Base-by-base conservation (phyloP, 2,888 invertebrate species). In the Drosophila testacea region DNA sequence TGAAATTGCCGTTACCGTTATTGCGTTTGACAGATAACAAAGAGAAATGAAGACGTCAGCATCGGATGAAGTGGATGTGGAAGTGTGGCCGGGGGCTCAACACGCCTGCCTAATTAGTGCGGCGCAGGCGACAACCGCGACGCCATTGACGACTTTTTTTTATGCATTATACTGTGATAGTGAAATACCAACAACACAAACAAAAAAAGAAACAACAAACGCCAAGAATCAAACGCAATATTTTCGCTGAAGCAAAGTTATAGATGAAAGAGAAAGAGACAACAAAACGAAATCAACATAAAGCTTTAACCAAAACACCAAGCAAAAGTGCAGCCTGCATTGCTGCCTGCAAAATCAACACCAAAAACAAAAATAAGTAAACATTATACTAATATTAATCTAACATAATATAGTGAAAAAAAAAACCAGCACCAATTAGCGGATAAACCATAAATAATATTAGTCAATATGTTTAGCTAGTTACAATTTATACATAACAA, bases 221-320 rank as follows among this genome's bases (percentile, higher is more conserved):
- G 62, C 56, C 64, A 69, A 51, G 62, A 88, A 81, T 76, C 66
- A 79, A 89, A 85, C 63, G 80, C 86, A 89, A 87, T 87, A 83
- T 78, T 83, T 73, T 87, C 70, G 75, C 61, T 54, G 46, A 76
- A 57, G 57, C 46, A 50, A 69, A 61, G 39, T 48, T 50, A 39
- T 44, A 63, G 69, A 46, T 48, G 55, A 67, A 56, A 48, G 42
- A 65, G 28, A 55, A 60, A 81, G 57, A 78, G 55, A 64, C 57
- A 71, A 68, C 72, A 69, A 71, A 70, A 65, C 60, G 13, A 75
- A 84, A 66, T 62, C 39, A 75, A 88, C 82, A 61, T 69, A 83
- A 85, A 85, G 89, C 84, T 85, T 85, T 85, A 85, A 89, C 65
- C 59, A 69, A 77, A 89, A 88, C 80, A 89, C 73, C 79, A 85